Evolutionary conservation across 2,888 invertebrate species (phyloP).

Genomic region (Zaprionus bogoriensis): DNA sequence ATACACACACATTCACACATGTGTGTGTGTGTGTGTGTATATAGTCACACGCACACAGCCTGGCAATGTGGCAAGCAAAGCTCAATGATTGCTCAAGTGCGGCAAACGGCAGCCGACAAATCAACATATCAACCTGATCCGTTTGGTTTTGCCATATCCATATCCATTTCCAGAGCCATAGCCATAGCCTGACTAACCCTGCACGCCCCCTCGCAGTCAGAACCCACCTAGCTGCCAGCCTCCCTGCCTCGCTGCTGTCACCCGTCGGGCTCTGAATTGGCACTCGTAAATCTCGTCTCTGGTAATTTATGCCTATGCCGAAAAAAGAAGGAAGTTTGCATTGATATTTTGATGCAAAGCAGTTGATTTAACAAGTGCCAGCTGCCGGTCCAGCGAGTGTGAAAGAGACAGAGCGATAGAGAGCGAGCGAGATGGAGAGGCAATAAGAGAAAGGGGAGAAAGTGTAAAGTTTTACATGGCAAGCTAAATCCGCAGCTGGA

Average conservation of each 20-base stretch:
- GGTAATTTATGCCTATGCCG: conserved; percentile 64
- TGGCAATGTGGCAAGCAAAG: too few relatives aligned
- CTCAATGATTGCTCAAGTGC: conserved; percentile 1
- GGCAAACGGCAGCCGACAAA: conserved; percentile 25
- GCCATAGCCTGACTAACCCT: not conserved
- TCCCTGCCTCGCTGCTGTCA: not conserved
- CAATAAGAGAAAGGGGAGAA: not conserved
- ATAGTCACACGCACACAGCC: not conserved
- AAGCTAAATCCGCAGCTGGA: conserved; percentile 36
- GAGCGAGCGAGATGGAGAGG: not conserved
- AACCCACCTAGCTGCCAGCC: too few relatives aligned
- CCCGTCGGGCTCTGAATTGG: conserved; percentile 16
- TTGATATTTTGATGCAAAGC: conserved; percentile 71
- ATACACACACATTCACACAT: not conserved
- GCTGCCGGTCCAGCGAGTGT: conserved; percentile 17
- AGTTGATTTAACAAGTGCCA: conserved; percentile 67
- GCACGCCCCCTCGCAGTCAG: not conserved
- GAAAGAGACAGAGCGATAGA: not conserved
- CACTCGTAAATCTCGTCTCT: conserved; percentile 34
- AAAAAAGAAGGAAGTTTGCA: conserved; percentile 37
- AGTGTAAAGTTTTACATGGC: conserved; percentile 51
- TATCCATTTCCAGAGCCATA: too few relatives aligned
- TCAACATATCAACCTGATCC: conserved; percentile 31
- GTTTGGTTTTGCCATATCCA: too few relatives aligned
- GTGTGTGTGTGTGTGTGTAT: too few relatives aligned